Percentiles rank a stretch among this genome's conserved stretches.
Conservation (phyloP, 1,140 invertebrate species). For the Orius laevigatus region DNA sequence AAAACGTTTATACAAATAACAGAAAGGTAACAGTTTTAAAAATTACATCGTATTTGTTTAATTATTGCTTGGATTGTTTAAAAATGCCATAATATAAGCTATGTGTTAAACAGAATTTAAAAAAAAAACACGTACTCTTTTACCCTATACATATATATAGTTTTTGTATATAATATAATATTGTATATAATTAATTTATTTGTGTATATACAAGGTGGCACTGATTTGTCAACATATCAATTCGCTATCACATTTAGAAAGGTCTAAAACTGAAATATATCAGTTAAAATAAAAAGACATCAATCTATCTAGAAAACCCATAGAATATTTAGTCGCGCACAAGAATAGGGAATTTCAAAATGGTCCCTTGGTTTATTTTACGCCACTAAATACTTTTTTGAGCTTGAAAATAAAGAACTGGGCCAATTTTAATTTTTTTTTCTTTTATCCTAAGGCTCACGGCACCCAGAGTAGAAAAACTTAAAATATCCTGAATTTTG, state of each 20-base stretch:
- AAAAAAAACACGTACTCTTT: no score
- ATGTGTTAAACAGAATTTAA: no score
- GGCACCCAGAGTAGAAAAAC: slow-evolving; percentile 1
- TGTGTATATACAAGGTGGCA: slow-evolving; percentile 12
- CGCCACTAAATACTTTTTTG: background rate
- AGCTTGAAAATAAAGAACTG: background rate
- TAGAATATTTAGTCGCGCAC: background rate
- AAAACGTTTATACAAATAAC: no score
- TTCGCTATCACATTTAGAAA: slow-evolving; percentile 10
- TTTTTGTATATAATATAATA: no score
- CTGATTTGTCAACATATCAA: slow-evolving; percentile 11
- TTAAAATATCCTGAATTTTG: slow-evolving; percentile 1
- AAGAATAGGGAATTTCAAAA: background rate
- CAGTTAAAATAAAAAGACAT: slow-evolving; percentile 7
- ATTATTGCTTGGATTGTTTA: no score
- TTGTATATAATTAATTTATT: slow-evolving; percentile 4
- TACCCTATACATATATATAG: no score
- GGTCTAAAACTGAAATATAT: background rate
- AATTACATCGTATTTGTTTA: no score
- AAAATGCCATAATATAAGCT: no score
- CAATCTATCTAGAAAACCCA: background rate
- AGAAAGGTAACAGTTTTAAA: no score
- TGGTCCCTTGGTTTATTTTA: background rate
- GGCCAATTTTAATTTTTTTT: no score
- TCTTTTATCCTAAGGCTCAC: no score